Percentiles rank a stretch among this genome's conserved stretches.
Conservation (phyloP, 2,113 vertebrate species). For the Lichenostomus cassidix region DNA sequence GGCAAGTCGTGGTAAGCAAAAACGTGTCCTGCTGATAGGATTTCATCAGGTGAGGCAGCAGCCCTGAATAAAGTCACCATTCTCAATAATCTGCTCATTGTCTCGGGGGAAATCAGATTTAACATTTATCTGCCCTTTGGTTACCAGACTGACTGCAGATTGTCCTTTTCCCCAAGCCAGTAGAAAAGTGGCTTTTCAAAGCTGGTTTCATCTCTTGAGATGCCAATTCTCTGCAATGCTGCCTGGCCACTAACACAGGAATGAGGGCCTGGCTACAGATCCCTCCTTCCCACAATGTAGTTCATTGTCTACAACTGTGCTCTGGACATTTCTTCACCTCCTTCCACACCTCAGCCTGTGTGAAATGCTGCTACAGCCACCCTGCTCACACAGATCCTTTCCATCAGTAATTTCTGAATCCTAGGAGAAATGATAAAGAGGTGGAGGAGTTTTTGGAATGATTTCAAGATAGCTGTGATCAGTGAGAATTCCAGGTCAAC, state of each 20-base stretch:
- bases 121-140: background rate
- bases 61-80: background rate
- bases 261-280: background rate
- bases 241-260: background rate
- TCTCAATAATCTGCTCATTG: background rate
- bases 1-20: background rate
- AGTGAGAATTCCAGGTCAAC: background rate
- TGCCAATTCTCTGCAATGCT: background rate
- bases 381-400: background rate
- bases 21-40: background rate
- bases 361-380: background rate
- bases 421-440: rapidly evolving
- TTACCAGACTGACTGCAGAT: background rate
- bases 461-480: background rate
- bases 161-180: background rate
- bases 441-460: background rate
- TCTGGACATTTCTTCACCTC: background rate
- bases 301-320: rapidly evolving
- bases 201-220: background rate
- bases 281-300: background rate
- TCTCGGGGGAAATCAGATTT: background rate
- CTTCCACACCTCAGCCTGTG: background rate
- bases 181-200: background rate
- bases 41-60: background rate
- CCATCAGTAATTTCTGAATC: background rate